Evolutionary conservation across 2,113 vertebrate species (phyloP), one percentile per base, ranked within the genome.

Genomic region (Bubo blakistoni): DNA sequence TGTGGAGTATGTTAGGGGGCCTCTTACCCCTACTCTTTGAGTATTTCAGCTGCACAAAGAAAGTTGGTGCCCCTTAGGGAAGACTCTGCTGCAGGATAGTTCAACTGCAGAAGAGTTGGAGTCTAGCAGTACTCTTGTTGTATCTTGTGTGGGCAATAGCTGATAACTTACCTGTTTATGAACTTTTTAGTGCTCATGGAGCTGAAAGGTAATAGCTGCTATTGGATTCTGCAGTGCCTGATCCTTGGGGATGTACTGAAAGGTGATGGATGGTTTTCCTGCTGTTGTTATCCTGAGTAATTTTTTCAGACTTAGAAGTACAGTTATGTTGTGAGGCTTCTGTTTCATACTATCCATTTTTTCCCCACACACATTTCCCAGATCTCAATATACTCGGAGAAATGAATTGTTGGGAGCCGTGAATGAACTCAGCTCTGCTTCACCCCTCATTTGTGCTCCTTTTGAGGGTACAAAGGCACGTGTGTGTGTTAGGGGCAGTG

Each of bases 311-410:
- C 17, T 63, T 40, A 57, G 21, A 79, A 91, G 12, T 22, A 57
- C 12, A 24, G 7, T 66, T 78, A 15, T 21, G 30, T 44, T 46
- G 25, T 69, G 61, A 83, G 9, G 11, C 32, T 57, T 67, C 29
- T 29, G 34, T 42, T 47, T 69, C 66, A 15, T 55, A 10, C 13
- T 18, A 36, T 19, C 19, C 11, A 6, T 22, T 69, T 46, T 19
- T 16, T 18, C 5, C 4, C 5, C 3, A 16, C 11, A 7, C 0
- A 1, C 6, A 2, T 52, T 83, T 83, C 7, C 52, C 20, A 24
- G 38, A 14, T 52, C 42, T 69, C 21, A 6, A 15, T 27, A 40
- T 42, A 16, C 13, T 27, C 58, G 29, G 30, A n/a, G 49, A 52
- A 76, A 38, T 44, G 13, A 40, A 67, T 10, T 17, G 12, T 61